phyloP scores from a whole-genome alignment of 2,888 invertebrate genomes.

The Orthosia incerta region DNA sequence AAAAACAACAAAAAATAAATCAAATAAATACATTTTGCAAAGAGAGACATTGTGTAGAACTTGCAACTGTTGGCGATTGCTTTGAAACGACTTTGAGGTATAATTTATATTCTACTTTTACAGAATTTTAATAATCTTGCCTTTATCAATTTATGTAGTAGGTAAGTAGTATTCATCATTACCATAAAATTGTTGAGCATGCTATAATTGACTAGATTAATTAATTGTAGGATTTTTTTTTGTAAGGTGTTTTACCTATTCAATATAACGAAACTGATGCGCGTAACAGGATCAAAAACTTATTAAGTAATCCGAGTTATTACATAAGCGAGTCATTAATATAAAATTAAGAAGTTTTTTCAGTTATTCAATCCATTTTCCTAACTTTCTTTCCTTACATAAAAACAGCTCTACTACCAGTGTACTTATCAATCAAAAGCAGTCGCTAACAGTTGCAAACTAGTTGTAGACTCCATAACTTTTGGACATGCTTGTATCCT shows the following conservation, averaged over 20 bases:
- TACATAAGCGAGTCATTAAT: background rate
- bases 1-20: background rate
- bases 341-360: background rate
- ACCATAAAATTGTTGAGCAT: background rate
- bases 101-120: background rate
- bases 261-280: background rate
- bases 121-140: background rate
- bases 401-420: slow-evolving; percentile 9
- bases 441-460: slow-evolving; percentile 35
- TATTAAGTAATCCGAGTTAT: background rate
- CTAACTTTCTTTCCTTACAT: background rate
- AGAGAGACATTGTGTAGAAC: slow-evolving; percentile 31
- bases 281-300: background rate
- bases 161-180: background rate
- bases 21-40: background rate
- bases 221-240: background rate
- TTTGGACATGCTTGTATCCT: slow-evolving; percentile 71
- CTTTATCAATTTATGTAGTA: background rate
- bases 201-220: background rate
- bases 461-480: slow-evolving; percentile 38
- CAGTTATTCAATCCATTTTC: background rate
- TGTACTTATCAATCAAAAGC: background rate
- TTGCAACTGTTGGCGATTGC: slow-evolving; percentile 32
- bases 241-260: background rate
- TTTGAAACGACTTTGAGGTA: background rate